A percentile compares a stretch with the other conserved stretches of the same genome.
phyloP scores from a whole-genome alignment of 2,888 invertebrate genomes.

The Ophion costatus region DNA sequence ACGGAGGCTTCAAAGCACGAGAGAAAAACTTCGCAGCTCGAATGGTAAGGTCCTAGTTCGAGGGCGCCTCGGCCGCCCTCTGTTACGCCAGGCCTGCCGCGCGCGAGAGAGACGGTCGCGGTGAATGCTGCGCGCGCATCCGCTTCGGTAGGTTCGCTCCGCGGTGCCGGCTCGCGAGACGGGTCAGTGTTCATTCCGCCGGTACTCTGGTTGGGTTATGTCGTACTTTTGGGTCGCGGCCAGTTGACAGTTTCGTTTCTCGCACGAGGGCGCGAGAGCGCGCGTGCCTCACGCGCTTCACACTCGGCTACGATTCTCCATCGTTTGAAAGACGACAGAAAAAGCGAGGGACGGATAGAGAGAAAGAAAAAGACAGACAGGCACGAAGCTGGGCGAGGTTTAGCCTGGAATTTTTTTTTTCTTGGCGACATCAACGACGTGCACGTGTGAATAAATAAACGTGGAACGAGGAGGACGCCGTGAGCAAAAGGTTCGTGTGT shows the following conservation, averaged over 20 bases:
- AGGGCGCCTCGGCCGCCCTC: neutral
- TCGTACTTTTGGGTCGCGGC: conserved; percentile 47
- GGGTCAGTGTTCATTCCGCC: conserved; percentile 56
- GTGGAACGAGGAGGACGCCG: conserved; percentile 34
- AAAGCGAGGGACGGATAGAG: neutral
- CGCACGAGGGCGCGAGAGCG: conserved; percentile 40
- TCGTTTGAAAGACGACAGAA: neutral
- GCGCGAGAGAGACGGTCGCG: neutral
- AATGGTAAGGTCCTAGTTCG: neutral
- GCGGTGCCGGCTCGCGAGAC: conserved; percentile 46
- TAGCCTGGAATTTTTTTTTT: neutral
- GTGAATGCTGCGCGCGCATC: neutral
- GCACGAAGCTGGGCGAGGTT: neutral
- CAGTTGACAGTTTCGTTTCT: conserved; percentile 71
- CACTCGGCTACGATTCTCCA: neutral
- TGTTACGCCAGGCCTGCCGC: neutral
- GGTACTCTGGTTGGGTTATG: conserved; percentile 58
- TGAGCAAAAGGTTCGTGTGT: neutral
- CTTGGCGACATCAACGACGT: neutral
- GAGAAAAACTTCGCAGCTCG: neutral
- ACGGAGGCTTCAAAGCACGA: too few relatives aligned
- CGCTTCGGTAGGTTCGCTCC: neutral
- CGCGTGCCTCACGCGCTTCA: conserved; percentile 2
- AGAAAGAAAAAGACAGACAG: neutral
- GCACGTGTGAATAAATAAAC: conserved; percentile 15